phyloP scores from a whole-genome alignment of 1,140 invertebrate species.

The Batillaria attramentaria region DNA sequence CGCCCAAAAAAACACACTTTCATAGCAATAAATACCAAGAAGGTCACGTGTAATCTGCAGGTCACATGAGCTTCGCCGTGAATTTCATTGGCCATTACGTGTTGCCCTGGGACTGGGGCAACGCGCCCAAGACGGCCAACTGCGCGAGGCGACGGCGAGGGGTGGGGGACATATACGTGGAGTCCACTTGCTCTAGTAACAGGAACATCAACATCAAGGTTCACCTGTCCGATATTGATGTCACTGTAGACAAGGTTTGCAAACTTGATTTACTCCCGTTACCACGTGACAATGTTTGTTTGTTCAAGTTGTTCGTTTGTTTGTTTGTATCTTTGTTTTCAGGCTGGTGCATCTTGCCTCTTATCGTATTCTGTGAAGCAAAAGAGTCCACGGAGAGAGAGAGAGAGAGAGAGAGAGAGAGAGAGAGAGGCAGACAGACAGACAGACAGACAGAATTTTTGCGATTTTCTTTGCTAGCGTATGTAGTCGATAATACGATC shows the following conservation, averaged over 20 bases:
- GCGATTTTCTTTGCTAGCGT: no score
- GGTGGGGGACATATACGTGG: conserved; percentile 41
- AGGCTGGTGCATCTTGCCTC: neutral
- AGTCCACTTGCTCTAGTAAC: conserved; percentile 31
- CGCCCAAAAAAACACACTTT: no score
- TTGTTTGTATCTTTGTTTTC: no score
- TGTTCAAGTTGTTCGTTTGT: no score
- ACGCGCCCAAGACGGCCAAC: conserved; percentile 46
- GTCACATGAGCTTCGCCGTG: conserved; percentile 56
- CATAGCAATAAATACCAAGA: no score
- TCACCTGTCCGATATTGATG: conserved; percentile 40
- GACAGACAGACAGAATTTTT: neutral
- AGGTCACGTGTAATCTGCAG: no score
- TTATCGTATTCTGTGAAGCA: neutral
- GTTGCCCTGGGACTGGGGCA: conserved; percentile 52
- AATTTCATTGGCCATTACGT: conserved; percentile 62
- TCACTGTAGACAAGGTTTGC: conserved; percentile 39
- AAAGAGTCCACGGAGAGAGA: neutral
- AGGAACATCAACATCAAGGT: conserved; percentile 45
- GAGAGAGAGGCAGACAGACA: no score
- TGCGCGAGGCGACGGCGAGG: conserved; percentile 34
- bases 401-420: neutral
- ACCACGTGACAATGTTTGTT: no score
- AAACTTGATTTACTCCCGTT: no score
- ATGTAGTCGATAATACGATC: no score